Percentiles rank a stretch among this genome's conserved stretches.
Evolutionary conservation across 2,113 vertebrate species (phyloP).

Genomic region (Hypocryptadius cinnamomeus): DNA sequence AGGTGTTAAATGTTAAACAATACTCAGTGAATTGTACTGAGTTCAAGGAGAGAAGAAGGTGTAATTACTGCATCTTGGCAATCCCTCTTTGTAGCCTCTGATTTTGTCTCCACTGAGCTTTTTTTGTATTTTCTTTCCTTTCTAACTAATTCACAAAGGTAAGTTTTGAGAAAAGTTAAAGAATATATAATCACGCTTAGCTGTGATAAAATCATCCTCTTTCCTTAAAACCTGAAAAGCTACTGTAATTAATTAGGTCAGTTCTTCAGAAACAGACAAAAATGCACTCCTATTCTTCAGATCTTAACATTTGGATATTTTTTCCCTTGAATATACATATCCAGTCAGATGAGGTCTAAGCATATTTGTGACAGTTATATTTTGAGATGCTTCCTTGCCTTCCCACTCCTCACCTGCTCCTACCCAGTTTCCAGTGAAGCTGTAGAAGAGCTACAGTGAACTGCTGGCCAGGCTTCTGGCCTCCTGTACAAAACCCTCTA

Average conservation of each 20-base stretch:
- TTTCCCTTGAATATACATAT: background rate
- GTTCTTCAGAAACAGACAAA: background rate
- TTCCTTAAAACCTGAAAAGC: background rate
- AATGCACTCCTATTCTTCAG: background rate
- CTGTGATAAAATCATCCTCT: background rate
- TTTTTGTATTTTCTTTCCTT: background rate
- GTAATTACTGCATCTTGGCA: conserved; percentile 35
- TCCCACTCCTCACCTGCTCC: background rate
- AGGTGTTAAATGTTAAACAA: background rate
- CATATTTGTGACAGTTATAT: background rate
- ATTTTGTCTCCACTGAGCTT: background rate
- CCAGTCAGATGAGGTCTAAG: background rate
- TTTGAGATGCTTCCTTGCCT: background rate
- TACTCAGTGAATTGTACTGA: background rate
- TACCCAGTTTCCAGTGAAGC: conserved; percentile 18
- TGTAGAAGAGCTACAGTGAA: conserved; percentile 11
- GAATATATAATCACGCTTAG: background rate
- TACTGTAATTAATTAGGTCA: background rate
- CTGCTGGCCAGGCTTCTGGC: background rate
- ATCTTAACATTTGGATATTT: background rate
- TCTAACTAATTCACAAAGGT: background rate
- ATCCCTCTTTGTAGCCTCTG: background rate
- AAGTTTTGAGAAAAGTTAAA: background rate
- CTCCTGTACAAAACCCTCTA: background rate
- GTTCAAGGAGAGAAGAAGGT: conserved; percentile 1